phyloP scores from a whole-genome alignment of 1,140 invertebrate species.

The Drosophila sproati region DNA sequence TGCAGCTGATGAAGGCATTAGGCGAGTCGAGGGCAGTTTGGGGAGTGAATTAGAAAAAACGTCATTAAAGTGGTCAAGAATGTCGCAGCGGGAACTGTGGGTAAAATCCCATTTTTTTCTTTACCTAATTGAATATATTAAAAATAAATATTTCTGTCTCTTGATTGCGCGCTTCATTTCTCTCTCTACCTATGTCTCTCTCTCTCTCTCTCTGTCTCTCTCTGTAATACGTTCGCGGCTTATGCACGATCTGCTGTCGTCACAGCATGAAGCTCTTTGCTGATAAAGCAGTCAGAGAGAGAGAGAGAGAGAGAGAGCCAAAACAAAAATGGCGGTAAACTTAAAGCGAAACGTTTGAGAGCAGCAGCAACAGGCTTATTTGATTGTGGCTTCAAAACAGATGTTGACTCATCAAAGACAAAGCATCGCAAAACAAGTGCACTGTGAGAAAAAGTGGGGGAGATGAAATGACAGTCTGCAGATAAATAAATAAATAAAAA shows the following conservation, averaged over 20 bases:
- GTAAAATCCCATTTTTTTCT: slow-evolving; percentile 17
- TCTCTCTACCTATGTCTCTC: too few relatives aligned
- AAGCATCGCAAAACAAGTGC: slow-evolving; percentile 7
- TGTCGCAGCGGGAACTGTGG: slow-evolving; percentile 50
- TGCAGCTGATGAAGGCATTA: slow-evolving; percentile 76
- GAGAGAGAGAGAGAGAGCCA: slow-evolving; percentile 12
- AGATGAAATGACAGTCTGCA: too few relatives aligned
- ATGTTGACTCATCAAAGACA: slow-evolving; percentile 53
- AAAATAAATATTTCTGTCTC: slow-evolving; percentile 17
- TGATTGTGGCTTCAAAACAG: not conserved
- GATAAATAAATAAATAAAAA: too few relatives aligned
- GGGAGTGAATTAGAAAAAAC: not conserved
- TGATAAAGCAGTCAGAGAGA: slow-evolving; percentile 6
- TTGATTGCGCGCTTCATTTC: not conserved
- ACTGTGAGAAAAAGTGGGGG: slow-evolving; percentile 17
- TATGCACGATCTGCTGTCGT: slow-evolving; percentile 9
- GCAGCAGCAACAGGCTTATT: slow-evolving; percentile 25
- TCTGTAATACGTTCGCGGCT: too few relatives aligned
- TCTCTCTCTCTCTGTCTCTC: too few relatives aligned
- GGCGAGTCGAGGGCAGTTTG: not conserved
- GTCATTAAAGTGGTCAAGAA: slow-evolving; percentile 32
- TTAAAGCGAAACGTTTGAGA: slow-evolving; percentile 26
- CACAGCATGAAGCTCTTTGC: not conserved
- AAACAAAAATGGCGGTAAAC: slow-evolving; percentile 28
- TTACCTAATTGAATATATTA: slow-evolving; percentile 5